A percentile compares a stretch with the other conserved stretches of the same genome.
These are phyloP conservation scores for Dascillus cervinus DNA, from an alignment of 2,888 invertebrate species.

Conservation along the genomic window DNA sequence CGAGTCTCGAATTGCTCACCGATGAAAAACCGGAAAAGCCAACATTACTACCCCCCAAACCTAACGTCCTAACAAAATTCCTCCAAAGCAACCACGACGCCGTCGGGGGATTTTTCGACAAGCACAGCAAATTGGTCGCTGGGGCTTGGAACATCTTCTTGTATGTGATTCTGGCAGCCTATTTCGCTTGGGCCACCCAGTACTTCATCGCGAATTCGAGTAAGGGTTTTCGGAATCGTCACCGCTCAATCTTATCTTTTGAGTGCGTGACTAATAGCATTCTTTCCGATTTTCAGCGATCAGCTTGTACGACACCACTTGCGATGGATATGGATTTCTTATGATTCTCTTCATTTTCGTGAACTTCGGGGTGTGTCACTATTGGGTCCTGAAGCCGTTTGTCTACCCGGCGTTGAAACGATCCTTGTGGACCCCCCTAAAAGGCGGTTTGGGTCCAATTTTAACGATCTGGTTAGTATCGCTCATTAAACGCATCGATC, in stretches of 20 bases:
- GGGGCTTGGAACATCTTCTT: neutral
- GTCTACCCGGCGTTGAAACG: constrained; percentile 42
- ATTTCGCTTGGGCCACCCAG: constrained; percentile 11
- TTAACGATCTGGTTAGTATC: too few relatives aligned
- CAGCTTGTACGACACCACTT: constrained; percentile 33
- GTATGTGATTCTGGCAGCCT: constrained; percentile 5
- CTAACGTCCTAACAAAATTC: constrained; percentile 2
- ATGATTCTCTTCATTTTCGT: constrained; percentile 53
- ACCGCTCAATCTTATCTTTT: too few relatives aligned
- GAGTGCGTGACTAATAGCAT: neutral
- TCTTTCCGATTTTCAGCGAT: constrained; percentile 8
- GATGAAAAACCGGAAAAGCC: too few relatives aligned
- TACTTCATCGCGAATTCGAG: too few relatives aligned
- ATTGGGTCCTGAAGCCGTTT: constrained; percentile 52
- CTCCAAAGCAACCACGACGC: constrained; percentile 4
- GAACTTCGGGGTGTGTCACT: constrained; percentile 58
- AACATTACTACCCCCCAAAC: too few relatives aligned
- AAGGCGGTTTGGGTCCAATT: too few relatives aligned
- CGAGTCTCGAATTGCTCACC: too few relatives aligned
- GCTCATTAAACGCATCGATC: too few relatives aligned
- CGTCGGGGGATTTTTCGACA: constrained; percentile 2
- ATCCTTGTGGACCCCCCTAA: constrained; percentile 33
- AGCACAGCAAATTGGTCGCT: constrained; percentile 1
- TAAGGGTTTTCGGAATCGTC: too few relatives aligned
- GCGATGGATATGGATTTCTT: constrained; percentile 67